These are phyloP conservation scores for Lottia gigantea DNA, from an alignment of 2,888 invertebrate genomes.

Conservation along the genomic window DNA sequence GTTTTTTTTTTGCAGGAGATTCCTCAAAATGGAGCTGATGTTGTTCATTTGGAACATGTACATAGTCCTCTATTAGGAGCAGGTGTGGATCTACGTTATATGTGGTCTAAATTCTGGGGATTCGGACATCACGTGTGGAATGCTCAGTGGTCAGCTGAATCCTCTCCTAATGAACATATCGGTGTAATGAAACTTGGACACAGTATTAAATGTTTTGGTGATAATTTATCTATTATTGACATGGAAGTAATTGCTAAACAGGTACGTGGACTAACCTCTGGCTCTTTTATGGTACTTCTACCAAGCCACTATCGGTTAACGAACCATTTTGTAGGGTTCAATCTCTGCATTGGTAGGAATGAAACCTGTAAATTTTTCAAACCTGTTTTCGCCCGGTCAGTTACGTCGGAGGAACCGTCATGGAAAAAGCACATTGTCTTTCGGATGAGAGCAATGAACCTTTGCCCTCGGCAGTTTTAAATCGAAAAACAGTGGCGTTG, in stretches of 20 bases:
- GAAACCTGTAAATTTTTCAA: too few relatives aligned
- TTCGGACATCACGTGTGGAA: conserved; percentile 75
- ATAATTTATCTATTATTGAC: conserved; percentile 72
- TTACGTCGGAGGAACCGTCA: too few relatives aligned
- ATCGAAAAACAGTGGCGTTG: too few relatives aligned
- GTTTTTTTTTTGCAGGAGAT: conserved; percentile 76
- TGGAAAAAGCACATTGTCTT: too few relatives aligned
- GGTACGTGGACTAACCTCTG: conserved; percentile 68
- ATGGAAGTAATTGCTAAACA: conserved; percentile 77
- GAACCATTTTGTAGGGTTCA: too few relatives aligned
- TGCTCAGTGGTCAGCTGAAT: conserved; percentile 73
- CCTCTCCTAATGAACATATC: conserved; percentile 73
- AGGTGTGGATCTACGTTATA: conserved; percentile 67
- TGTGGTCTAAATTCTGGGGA: conserved; percentile 64
- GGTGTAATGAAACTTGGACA: conserved; percentile 77
- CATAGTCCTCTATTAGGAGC: conserved; percentile 76
- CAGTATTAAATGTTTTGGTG: conserved; percentile 74
- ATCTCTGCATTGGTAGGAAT: too few relatives aligned
- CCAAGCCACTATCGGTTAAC: too few relatives aligned
- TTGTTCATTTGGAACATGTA: conserved; percentile 82
- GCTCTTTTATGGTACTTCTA: too few relatives aligned
- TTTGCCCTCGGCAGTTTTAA: too few relatives aligned
- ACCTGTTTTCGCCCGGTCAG: too few relatives aligned
- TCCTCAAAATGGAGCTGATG: conserved; percentile 90
- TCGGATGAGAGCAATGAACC: too few relatives aligned